phyloP scores from a whole-genome alignment of 2,797 vertebrate species.

The Nannoperca australis region DNA sequence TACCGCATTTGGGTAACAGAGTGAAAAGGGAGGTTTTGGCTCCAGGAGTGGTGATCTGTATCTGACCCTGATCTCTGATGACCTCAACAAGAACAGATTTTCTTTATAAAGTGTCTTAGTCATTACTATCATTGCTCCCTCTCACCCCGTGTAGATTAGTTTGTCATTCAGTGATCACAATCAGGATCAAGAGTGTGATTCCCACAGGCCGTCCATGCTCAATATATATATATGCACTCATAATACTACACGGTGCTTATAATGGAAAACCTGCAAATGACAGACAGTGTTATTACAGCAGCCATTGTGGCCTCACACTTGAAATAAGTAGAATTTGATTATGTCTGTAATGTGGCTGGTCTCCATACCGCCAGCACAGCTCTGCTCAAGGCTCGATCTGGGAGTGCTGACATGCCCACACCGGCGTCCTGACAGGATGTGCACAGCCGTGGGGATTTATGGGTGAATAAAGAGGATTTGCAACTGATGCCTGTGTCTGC shows the following conservation, averaged over 20 bases:
- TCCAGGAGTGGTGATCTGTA: background rate
- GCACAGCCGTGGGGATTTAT: conserved; percentile 82
- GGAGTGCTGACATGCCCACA: conserved; percentile 76
- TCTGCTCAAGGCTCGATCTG: conserved; percentile 53
- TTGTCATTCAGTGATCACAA: conserved; percentile 43
- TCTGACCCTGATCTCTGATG: conserved; percentile 23
- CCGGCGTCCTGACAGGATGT: conserved; percentile 78
- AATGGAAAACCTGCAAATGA: conserved; percentile 44
- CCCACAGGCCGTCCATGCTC: conserved; percentile 15
- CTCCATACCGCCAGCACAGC: conserved; percentile 61
- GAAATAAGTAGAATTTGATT: conserved; percentile 80
- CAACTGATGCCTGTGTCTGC: conserved; percentile 79
- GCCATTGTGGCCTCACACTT: conserved; percentile 62
- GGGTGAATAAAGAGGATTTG: conserved; percentile 85
- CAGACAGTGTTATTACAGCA: conserved; percentile 62
- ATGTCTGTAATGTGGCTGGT: conserved; percentile 75
- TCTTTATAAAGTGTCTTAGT: conserved; percentile 8
- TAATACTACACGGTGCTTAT: conserved; percentile 35
- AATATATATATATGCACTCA: conserved; percentile 50
- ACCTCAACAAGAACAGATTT: conserved; percentile 28
- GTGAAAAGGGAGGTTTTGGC: conserved; percentile 2
- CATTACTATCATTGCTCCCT: conserved; percentile 22
- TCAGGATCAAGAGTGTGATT: conserved; percentile 51
- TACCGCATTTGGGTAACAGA: background rate
- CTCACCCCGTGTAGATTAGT: conserved; percentile 29